phyloP scores from a whole-genome alignment of 2,888 invertebrate genomes.

The Adelphocoris suturalis region DNA sequence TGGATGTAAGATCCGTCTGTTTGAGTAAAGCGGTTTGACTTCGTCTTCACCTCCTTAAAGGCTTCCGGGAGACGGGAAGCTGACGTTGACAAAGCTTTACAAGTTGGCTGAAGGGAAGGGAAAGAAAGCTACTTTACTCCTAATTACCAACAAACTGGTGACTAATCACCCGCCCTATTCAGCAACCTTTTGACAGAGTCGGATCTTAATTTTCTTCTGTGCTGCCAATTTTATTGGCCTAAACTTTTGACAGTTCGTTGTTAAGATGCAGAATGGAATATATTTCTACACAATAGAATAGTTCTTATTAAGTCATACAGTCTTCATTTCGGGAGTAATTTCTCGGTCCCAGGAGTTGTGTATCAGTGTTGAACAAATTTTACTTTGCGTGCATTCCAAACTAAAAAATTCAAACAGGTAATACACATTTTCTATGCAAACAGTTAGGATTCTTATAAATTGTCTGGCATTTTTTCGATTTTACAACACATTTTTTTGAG shows the following conservation, averaged over 20 bases:
- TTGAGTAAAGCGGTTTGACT: slow-evolving; percentile 49
- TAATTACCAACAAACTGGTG: slow-evolving; percentile 52
- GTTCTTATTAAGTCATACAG: no score
- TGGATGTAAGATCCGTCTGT: slow-evolving; percentile 34
- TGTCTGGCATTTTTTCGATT: no score
- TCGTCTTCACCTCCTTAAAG: slow-evolving; percentile 22
- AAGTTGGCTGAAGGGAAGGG: slow-evolving; percentile 12
- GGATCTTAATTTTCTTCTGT: neutral
- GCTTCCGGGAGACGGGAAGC: slow-evolving; percentile 59
- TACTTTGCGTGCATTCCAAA: no score
- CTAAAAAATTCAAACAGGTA: no score
- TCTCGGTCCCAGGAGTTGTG: no score
- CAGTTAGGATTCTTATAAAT: no score
- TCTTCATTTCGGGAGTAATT: no score
- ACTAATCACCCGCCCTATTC: slow-evolving; percentile 18
- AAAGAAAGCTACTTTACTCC: slow-evolving; percentile 33
- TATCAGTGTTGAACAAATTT: no score
- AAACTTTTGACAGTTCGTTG: neutral
- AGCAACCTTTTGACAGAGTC: neutral
- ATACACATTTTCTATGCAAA: no score
- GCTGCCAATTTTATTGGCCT: neutral
- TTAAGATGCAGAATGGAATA: neutral
- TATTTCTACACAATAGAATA: no score
- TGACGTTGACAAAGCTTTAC: slow-evolving; percentile 67
- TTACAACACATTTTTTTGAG: no score